These are phyloP conservation scores for Ictalurus furcatus DNA, from an alignment of 2,113 vertebrate genomes.

Conservation along the genomic window DNA sequence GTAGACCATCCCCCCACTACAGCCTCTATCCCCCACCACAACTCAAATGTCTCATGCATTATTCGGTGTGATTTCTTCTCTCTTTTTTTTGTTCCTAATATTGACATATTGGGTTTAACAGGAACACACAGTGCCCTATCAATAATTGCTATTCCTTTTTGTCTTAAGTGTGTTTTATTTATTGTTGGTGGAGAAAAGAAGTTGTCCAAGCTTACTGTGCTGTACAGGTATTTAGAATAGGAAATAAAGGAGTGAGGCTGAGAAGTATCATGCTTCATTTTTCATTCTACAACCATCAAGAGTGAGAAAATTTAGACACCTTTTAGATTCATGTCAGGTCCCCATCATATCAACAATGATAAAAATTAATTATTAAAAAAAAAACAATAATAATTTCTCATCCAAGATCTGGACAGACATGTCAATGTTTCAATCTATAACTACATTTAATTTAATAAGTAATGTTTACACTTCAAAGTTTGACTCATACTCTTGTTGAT, in stretches of 20 bases:
- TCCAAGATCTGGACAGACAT: neutral
- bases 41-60: conserved; percentile 76
- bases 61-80: conserved; percentile 71
- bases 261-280: conserved; percentile 47
- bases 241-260: conserved; percentile 30
- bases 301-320: neutral
- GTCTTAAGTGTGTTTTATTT: conserved; percentile 67
- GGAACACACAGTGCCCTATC: conserved; percentile 65
- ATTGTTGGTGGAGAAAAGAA: conserved; percentile 62
- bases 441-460: conserved; percentile 49
- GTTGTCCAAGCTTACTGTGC: conserved; percentile 59
- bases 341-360: neutral
- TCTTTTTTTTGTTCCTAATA: conserved; percentile 57
- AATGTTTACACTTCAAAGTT: conserved; percentile 61
- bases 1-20: conserved; percentile 52
- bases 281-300: conserved; percentile 33
- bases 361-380: neutral
- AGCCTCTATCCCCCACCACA: conserved; percentile 53
- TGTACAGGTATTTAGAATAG: conserved; percentile 9
- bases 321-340: neutral
- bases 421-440: neutral
- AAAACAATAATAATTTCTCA: neutral
- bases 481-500: conserved; percentile 49
- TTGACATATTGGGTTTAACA: conserved; percentile 68
- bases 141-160: conserved; percentile 71